phyloP scores from a whole-genome alignment of 23 tunicate species.

The Trididemnum miniatum region DNA sequence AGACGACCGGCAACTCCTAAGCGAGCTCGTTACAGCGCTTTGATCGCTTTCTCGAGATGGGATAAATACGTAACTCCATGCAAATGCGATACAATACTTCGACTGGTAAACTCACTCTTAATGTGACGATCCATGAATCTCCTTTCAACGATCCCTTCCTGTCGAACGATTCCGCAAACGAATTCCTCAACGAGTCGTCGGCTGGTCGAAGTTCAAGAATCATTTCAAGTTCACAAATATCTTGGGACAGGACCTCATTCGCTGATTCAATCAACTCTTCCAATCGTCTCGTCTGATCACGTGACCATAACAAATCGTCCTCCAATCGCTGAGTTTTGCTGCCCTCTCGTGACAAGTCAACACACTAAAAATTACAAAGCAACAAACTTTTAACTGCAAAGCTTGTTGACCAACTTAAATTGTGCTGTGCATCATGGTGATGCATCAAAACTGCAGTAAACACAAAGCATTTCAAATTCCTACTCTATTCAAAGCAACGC shows the following conservation, averaged over 20 bases:
- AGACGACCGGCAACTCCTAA: no score
- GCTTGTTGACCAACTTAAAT: no score
- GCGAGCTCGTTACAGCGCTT: no score
- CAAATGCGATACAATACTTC: no score
- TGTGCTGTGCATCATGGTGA: no score
- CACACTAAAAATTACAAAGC: slow-evolving; percentile 63
- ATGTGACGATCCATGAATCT: slow-evolving; percentile 55
- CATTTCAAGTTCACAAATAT: slow-evolving; percentile 37
- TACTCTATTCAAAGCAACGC: no score
- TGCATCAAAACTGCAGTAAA: no score
- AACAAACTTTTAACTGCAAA: no score
- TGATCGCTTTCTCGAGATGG: no score
- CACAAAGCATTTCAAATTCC: no score
- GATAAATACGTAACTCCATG: no score
- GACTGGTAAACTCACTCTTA: slow-evolving; percentile 48
- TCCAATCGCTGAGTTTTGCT: slow-evolving; percentile 46
- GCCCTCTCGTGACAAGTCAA: slow-evolving; percentile 38
- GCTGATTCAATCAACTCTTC: slow-evolving; percentile 64
- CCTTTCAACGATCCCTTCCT: slow-evolving; percentile 14
- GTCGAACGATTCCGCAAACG: slow-evolving; percentile 37
- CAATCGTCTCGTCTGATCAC: slow-evolving; percentile 39
- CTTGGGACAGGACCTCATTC: slow-evolving; percentile 47
- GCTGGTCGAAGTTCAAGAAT: slow-evolving; percentile 34
- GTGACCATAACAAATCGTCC: slow-evolving; percentile 71
- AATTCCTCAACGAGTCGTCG: slow-evolving; percentile 20